Conservation (phyloP, 2,113 vertebrate species). For the Felis chaus region DNA sequence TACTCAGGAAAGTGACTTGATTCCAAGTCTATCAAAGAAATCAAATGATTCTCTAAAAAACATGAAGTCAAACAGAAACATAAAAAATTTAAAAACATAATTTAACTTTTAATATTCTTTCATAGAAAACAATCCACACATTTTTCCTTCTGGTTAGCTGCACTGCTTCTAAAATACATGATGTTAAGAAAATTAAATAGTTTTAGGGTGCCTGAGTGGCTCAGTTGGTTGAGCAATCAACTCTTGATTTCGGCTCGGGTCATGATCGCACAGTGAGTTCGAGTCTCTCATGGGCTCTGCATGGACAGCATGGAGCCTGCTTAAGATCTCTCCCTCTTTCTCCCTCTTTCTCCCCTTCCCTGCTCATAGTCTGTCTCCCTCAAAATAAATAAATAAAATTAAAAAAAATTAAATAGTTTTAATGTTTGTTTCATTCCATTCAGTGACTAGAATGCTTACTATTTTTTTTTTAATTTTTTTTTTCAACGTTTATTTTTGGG, state of each 20-base stretch:
- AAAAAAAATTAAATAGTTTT: neutral
- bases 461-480: too few species aligned
- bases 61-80: slow-evolving; percentile 12
- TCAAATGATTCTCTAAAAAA: neutral
- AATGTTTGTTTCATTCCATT: neutral
- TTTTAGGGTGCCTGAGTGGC: neutral
- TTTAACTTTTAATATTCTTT: slow-evolving; percentile 32
- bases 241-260: too few species aligned
- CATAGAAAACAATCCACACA: neutral
- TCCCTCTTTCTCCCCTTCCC: too few species aligned
- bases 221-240: too few species aligned
- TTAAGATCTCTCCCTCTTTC: too few species aligned
- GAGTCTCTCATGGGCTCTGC: too few species aligned
- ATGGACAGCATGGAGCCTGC: too few species aligned
- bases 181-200: neutral
- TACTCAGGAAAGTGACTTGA: slow-evolving; percentile 1
- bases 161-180: neutral
- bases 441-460: neutral
- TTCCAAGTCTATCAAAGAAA: neutral
- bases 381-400: too few species aligned
- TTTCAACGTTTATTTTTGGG: too few species aligned
- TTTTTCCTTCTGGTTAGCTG: neutral
- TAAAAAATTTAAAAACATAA: neutral
- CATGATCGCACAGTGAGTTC: too few species aligned
- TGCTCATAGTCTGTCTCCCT: too few species aligned